A percentile compares a stretch with the other conserved stretches of the same genome.
Conservation (phyloP, 2,113 vertebrate species). For the Thryonomys swinderianus region DNA sequence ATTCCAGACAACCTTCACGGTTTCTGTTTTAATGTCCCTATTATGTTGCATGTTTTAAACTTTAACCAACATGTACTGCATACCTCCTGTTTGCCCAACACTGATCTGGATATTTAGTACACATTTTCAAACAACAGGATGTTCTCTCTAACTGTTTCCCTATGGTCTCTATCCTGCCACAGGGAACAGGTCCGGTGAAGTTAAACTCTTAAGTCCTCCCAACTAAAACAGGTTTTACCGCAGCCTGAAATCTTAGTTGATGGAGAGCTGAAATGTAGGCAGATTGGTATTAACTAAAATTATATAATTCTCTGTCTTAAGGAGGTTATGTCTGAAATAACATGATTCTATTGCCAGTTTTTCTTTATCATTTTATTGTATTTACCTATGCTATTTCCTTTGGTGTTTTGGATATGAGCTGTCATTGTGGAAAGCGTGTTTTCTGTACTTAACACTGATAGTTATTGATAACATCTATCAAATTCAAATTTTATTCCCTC, state of each 20-base stretch:
- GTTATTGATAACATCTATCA: neutral
- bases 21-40: neutral
- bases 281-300: conserved; percentile 45
- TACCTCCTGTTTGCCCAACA: neutral
- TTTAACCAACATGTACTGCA: neutral
- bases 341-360: neutral
- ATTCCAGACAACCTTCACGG: neutral
- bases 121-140: neutral
- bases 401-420: neutral
- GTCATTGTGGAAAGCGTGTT: neutral
- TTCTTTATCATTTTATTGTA: conserved; percentile 12
- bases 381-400: neutral
- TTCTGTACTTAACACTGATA: conserved; percentile 41
- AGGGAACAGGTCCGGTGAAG: neutral
- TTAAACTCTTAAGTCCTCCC: neutral
- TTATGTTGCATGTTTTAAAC: conserved; percentile 19
- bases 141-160: neutral
- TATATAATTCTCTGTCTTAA: neutral
- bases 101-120: neutral
- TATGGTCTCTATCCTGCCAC: neutral
- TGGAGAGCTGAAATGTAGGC: neutral
- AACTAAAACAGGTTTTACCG: neutral
- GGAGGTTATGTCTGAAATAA: neutral
- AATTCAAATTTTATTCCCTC: conserved; percentile 45
- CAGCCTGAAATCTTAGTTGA: neutral